Evolutionary conservation across 1,140 invertebrate genomes (phyloP).

Genomic region (Copidosoma floridanum): DNA sequence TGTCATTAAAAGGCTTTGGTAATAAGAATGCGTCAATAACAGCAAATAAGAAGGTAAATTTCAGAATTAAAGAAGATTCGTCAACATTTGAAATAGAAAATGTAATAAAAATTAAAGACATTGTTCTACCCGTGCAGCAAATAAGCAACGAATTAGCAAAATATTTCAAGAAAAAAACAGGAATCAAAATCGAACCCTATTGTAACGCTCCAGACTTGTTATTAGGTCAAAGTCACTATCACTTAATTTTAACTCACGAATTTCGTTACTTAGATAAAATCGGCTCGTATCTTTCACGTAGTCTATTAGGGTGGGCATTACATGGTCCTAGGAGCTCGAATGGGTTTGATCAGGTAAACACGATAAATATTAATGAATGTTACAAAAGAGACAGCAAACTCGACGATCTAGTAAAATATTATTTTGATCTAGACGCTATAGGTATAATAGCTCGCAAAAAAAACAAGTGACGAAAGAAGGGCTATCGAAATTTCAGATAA

Average conservation of each 20-base stretch:
- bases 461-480: background rate
- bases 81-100: too few relatives aligned
- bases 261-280: background rate
- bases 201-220: background rate
- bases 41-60: too few relatives aligned
- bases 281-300: background rate
- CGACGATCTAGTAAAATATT: background rate
- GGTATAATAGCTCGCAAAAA: background rate
- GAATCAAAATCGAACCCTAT: background rate
- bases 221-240: background rate
- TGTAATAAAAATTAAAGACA: too few relatives aligned
- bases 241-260: background rate
- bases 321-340: too few relatives aligned
- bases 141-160: too few relatives aligned
- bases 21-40: too few relatives aligned
- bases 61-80: too few relatives aligned
- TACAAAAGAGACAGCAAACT: background rate
- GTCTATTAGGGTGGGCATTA: background rate
- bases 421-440: background rate
- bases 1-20: too few relatives aligned
- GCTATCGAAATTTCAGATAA: background rate
- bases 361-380: background rate
- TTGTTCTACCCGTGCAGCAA: too few relatives aligned
- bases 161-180: too few relatives aligned
- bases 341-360: too few relatives aligned